Evolutionary conservation across 1,140 invertebrate species (phyloP).

Genomic region (Tetramorium alpestre): DNA sequence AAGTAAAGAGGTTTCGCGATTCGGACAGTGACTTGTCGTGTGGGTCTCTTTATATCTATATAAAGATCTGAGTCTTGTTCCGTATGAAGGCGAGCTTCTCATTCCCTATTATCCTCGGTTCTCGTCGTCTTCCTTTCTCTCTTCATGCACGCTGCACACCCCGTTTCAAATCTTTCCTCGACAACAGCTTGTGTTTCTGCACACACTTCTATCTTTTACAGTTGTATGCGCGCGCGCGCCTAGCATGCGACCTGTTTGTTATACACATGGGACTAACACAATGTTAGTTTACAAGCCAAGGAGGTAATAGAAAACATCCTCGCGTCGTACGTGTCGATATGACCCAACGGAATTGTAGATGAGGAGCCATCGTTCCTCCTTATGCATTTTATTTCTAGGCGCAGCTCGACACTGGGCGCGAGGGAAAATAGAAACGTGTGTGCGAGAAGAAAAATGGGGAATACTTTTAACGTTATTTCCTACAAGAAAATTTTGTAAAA

Average conservation of each 20-base stretch:
- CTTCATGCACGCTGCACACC: constrained; percentile 36
- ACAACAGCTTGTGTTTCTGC: constrained; percentile 30
- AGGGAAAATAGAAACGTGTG: neutral
- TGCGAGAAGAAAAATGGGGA: constrained; percentile 46
- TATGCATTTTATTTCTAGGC: constrained; percentile 69
- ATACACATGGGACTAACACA: constrained; percentile 59
- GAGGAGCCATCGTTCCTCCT: constrained; percentile 39
- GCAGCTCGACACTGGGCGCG: neutral
- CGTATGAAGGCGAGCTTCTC: constrained; percentile 62
- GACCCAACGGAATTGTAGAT: constrained; percentile 65
- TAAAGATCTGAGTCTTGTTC: constrained; percentile 73
- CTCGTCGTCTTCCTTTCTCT: constrained; percentile 66
- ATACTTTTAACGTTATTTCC: neutral
- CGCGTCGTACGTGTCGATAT: constrained; percentile 71
- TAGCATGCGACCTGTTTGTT: neutral
- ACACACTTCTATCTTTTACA: constrained; percentile 3
- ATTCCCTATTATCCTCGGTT: constrained; percentile 60
- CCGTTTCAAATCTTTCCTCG: constrained; percentile 16
- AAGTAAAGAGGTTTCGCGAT: constrained; percentile 65
- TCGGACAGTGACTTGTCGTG: constrained; percentile 54
- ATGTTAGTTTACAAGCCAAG: constrained; percentile 57
- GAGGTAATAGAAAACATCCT: constrained; percentile 70
- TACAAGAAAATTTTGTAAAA: neutral
- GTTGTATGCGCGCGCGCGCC: neutral
- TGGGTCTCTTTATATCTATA: neutral